A percentile compares a stretch with the other conserved stretches of the same genome.
Conservation (phyloP, 2,113 vertebrate species). For the Myrmecophaga tridactyla region DNA sequence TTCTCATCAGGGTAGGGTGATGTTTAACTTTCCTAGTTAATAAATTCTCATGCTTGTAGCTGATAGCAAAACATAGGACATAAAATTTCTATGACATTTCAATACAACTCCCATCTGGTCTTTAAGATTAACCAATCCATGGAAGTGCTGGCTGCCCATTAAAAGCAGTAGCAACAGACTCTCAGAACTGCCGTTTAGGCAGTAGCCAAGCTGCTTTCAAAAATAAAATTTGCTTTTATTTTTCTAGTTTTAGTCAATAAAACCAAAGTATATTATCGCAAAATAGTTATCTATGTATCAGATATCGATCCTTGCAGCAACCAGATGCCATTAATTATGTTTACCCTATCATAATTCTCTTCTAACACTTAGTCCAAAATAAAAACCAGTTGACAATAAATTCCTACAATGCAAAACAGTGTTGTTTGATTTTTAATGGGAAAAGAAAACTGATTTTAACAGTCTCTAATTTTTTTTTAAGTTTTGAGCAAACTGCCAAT, state of each 20-base stretch:
- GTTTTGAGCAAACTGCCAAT: not conserved
- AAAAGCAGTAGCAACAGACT: not conserved
- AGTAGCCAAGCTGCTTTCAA: conserved; percentile 21
- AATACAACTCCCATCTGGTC: conserved; percentile 21
- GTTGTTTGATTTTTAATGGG: conserved; percentile 23
- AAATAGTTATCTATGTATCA: not conserved
- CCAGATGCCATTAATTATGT: conserved; percentile 45
- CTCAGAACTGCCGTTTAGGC: not conserved
- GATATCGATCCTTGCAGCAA: conserved; percentile 35
- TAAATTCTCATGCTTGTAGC: conserved; percentile 34
- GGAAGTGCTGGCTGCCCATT: not conserved
- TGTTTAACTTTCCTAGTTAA: conserved; percentile 47
- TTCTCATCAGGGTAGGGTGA: not conserved
- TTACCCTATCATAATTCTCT: conserved; percentile 22
- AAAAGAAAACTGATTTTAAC: not conserved
- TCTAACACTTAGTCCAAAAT: conserved; percentile 25
- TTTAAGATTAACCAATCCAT: conserved; percentile 56
- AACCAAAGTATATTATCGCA: conserved; percentile 17
- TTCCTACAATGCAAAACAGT: not conserved
- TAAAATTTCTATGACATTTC: conserved; percentile 64
- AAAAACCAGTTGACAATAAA: conserved; percentile 30
- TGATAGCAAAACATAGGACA: conserved; percentile 47
- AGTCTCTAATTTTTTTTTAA: conserved; percentile 22
- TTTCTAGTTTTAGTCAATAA: conserved; percentile 15
- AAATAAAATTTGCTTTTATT: not conserved